These are phyloP conservation scores for Doryteuthis pealeii DNA, from an alignment of 1,140 invertebrate species.

Conservation along the genomic window DNA sequence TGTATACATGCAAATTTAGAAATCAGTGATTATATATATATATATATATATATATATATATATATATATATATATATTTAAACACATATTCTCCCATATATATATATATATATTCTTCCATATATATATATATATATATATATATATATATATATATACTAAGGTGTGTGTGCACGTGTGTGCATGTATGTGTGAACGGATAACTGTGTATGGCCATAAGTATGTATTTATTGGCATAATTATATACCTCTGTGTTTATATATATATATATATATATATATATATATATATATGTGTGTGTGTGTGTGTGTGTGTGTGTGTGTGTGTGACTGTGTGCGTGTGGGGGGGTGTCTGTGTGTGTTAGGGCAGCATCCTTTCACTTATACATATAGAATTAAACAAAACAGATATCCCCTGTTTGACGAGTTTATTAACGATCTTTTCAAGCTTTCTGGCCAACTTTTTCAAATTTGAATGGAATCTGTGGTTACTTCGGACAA, in stretches of 20 bases:
- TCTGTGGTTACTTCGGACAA: too few relatives aligned
- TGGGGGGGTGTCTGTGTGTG: too few relatives aligned
- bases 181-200: background rate
- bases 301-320: background rate
- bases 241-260: background rate
- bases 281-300: background rate
- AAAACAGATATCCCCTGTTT: too few relatives aligned
- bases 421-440: too few relatives aligned
- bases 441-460: too few relatives aligned
- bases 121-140: background rate
- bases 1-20: too few relatives aligned
- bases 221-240: background rate
- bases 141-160: background rate
- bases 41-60: too few relatives aligned
- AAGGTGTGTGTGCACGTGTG: background rate
- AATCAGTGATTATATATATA: too few relatives aligned
- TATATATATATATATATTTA: background rate
- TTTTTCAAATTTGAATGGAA: too few relatives aligned
- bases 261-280: constrained; percentile 7
- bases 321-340: background rate
- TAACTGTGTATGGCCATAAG: background rate
- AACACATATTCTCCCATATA: too few relatives aligned
- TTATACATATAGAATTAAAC: too few relatives aligned
- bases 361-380: too few relatives aligned
- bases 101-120: background rate